A percentile compares a stretch with the other conserved stretches of the same genome.
phyloP scores from a whole-genome alignment of 2,113 vertebrate species.

The Sakesphorus luctuosus region DNA sequence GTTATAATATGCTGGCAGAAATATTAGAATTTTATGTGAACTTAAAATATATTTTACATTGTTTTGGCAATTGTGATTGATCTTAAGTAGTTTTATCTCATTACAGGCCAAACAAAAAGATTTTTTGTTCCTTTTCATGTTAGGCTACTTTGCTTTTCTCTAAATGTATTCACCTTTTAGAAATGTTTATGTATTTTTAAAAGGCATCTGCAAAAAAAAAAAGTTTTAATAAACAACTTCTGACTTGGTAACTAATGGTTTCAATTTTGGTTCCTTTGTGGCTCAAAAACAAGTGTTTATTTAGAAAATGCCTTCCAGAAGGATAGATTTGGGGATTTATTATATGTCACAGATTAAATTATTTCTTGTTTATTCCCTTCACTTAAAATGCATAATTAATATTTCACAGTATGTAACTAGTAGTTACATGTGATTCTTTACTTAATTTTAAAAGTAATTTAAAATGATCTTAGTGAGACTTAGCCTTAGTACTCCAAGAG shows the following conservation, averaged over 20 bases:
- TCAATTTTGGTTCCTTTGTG: slow-evolving; percentile 68
- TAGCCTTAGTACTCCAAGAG: slow-evolving; percentile 59
- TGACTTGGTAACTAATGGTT: slow-evolving; percentile 55
- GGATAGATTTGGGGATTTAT: slow-evolving; percentile 69
- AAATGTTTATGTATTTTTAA: slow-evolving; percentile 2
- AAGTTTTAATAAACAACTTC: slow-evolving; percentile 62
- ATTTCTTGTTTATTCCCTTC: slow-evolving; percentile 71
- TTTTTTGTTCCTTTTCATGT: background rate
- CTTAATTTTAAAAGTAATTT: slow-evolving; percentile 73
- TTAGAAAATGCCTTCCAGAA: slow-evolving; percentile 69
- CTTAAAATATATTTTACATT: background rate
- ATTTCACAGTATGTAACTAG: slow-evolving; percentile 69
- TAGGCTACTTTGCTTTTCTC: background rate
- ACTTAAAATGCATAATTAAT: slow-evolving; percentile 75
- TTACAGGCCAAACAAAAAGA: background rate
- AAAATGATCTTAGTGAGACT: slow-evolving; percentile 47
- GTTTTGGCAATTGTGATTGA: background rate
- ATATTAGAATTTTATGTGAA: background rate
- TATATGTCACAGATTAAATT: slow-evolving; percentile 73
- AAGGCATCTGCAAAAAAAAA: background rate
- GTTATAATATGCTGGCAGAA: background rate
- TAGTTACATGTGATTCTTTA: slow-evolving; percentile 64
- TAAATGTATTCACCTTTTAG: background rate
- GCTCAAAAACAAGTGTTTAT: slow-evolving; percentile 71
- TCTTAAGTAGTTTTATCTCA: background rate